Base-by-base conservation (phyloP, 2,113 vertebrate genomes). In the Chaetodon auriga region DNA sequence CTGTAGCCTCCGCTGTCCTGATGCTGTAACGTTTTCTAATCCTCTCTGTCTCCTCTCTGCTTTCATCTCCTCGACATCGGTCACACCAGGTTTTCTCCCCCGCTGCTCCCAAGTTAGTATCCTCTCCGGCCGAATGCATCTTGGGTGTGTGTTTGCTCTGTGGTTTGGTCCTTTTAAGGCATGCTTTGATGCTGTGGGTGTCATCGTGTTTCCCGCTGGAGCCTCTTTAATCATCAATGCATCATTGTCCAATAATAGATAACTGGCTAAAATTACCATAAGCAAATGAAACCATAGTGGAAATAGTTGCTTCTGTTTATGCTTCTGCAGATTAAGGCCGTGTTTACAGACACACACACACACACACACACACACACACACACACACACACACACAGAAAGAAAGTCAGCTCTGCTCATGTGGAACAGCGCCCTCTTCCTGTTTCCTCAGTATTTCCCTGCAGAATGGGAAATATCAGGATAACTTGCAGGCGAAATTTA, bases 41-140 rank as follows among this genome's bases (percentile, higher is more conserved):
- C 5, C 68, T 58, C 38, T 60, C 58, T 55, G 36, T 68, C 51
- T 68, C 16, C 68, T 19, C 21, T 68, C 54, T 55, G 2, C 21
- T 62, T 62, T 77, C n/a, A 1, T 63, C 25, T 60, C 21, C 48
- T 30, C 8, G 10, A 60, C 66, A 65, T 65, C 3, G 70, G 25
- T 66, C 90, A 71, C 75, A 82, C 92, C 61, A 99, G 98, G 95
- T 98, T 83, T 94, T 98, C 95, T 77, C 92, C 92, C 97, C 96
- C 87, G 95, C 96, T 30, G 80, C 94, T 93, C 93, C 96, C 93
- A 98, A 97, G 98, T 99, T 96, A 99, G 98, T 99, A 97, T 91
- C 85, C n/a, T 64, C 68, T 87, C 92, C 74, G 4, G 76, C 68
- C 66, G 79, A 80, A 64, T 91, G 88, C 78, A 81, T 75, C 66